Conservation (phyloP, 2,797 vertebrate genomes). For the Simalia tracyae region DNA sequence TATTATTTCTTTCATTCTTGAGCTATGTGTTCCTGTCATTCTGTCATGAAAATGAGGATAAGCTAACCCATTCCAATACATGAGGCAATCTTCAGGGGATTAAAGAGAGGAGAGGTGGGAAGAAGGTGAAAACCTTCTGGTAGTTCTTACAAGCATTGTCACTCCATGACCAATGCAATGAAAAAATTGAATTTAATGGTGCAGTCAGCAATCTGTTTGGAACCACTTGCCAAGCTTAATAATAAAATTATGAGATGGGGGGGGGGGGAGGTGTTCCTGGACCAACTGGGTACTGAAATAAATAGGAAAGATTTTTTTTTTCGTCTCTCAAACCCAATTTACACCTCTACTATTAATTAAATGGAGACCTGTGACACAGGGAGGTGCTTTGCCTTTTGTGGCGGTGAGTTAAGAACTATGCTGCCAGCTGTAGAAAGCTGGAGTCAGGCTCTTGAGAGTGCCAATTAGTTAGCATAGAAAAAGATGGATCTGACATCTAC, state of each 20-base stretch:
- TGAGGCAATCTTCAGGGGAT: neutral
- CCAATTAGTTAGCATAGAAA: constrained; percentile 31
- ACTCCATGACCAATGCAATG: constrained; percentile 23
- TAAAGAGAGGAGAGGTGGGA: neutral
- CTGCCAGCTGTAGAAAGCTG: constrained; percentile 23
- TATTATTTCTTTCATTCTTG: neutral
- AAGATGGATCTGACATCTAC: neutral
- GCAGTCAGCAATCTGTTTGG: constrained; percentile 56
- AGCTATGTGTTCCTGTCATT: rapidly evolving
- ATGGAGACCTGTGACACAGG: constrained; percentile 44
- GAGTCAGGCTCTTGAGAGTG: constrained; percentile 9
- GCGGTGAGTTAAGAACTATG: neutral
- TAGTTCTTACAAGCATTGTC: neutral
- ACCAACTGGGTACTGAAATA: constrained; percentile 68
- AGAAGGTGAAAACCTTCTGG: neutral
- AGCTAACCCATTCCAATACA: constrained; percentile 3
- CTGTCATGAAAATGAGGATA: neutral
- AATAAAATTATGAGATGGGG: constrained; percentile 66
- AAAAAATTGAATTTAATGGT: constrained; percentile 68
- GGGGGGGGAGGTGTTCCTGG: constrained; percentile 61
- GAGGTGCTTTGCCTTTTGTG: constrained; percentile 34
- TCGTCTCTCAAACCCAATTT: constrained; percentile 49
- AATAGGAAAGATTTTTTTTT: constrained; percentile 58
- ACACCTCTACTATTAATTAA: constrained; percentile 57
- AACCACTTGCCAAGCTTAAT: constrained; percentile 73